These are phyloP conservation scores for Perdix hodgsoniae DNA, from an alignment of 2,797 vertebrate genomes.

Conservation along the genomic window DNA sequence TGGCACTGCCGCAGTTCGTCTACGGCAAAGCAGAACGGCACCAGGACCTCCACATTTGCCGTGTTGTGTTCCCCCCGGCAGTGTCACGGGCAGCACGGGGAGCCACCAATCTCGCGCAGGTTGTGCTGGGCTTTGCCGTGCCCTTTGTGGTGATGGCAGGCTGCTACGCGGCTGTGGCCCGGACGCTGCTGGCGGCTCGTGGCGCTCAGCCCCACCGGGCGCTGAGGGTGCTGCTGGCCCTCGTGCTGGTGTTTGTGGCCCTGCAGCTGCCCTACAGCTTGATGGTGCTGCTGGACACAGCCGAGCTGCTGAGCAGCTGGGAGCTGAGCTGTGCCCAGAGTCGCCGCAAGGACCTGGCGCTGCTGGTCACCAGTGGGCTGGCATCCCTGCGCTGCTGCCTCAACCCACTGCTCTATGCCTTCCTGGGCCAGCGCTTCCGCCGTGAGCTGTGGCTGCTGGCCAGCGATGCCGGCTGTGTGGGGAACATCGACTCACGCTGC, in stretches of 20 bases:
- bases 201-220: conserved; percentile 76
- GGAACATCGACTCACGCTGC: background rate
- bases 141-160: conserved; percentile 86
- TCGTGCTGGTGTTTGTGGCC: conserved; percentile 87
- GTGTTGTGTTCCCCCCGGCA: conserved; percentile 67
- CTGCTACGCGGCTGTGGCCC: conserved; percentile 85
- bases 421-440: conserved; percentile 90
- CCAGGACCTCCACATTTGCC: conserved; percentile 72
- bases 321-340: conserved; percentile 77
- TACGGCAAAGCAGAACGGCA: conserved; percentile 69
- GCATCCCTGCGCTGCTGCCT: conserved; percentile 91
- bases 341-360: conserved; percentile 77
- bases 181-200: conserved; percentile 79
- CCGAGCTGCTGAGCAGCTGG: conserved; percentile 58
- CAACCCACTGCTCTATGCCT: conserved; percentile 91
- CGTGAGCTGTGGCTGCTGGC: conserved; percentile 84
- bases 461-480: conserved; percentile 62
- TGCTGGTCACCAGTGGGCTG: conserved; percentile 87
- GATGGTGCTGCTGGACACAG: conserved; percentile 83
- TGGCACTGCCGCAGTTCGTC: conserved; percentile 88
- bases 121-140: conserved; percentile 84
- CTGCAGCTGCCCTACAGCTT: conserved; percentile 92
- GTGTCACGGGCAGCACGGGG: conserved; percentile 73
- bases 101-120: conserved; percentile 79
- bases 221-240: conserved; percentile 85